Conservation (phyloP, 2,888 invertebrate species). For the Ormyrus labotus region DNA sequence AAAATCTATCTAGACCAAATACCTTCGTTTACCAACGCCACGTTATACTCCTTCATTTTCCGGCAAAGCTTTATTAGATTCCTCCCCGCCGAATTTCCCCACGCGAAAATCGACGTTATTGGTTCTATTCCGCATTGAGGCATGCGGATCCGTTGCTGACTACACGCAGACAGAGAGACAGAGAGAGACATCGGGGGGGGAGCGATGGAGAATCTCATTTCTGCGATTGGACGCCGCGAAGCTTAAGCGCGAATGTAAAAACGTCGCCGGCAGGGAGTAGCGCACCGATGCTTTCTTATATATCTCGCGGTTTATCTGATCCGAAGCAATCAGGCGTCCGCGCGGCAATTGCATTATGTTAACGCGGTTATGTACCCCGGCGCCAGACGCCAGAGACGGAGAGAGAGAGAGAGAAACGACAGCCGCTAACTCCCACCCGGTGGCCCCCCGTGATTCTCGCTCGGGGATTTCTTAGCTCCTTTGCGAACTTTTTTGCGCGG, state of each 20-base stretch:
- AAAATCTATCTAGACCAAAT: no score
- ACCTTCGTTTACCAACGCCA: no score
- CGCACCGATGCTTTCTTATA: not conserved
- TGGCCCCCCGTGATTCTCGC: not conserved
- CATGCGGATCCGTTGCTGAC: no score
- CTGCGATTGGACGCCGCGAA: conserved; percentile 14
- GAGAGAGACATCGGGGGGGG: no score
- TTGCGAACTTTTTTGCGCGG: not conserved
- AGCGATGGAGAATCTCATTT: conserved; percentile 15
- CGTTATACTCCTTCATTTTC: no score
- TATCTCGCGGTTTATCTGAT: conserved; percentile 61
- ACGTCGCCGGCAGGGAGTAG: conserved; percentile 38
- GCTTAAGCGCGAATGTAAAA: conserved; percentile 22
- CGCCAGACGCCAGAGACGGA: not conserved
- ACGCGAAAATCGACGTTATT: no score
- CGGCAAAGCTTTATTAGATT: no score
- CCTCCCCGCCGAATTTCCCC: no score
- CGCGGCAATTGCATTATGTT: conserved; percentile 62
- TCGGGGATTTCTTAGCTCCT: not conserved
- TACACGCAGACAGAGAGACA: no score
- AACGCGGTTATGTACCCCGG: conserved; percentile 60
- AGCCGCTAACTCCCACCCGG: conserved; percentile 6
- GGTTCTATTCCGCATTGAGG: no score
- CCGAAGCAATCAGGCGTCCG: conserved; percentile 62
- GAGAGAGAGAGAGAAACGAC: conserved; percentile 10